A percentile compares a stretch with the other conserved stretches of the same genome.
phyloP scores from a whole-genome alignment of 2,113 vertebrate genomes.

The Tauraco erythrolophus region DNA sequence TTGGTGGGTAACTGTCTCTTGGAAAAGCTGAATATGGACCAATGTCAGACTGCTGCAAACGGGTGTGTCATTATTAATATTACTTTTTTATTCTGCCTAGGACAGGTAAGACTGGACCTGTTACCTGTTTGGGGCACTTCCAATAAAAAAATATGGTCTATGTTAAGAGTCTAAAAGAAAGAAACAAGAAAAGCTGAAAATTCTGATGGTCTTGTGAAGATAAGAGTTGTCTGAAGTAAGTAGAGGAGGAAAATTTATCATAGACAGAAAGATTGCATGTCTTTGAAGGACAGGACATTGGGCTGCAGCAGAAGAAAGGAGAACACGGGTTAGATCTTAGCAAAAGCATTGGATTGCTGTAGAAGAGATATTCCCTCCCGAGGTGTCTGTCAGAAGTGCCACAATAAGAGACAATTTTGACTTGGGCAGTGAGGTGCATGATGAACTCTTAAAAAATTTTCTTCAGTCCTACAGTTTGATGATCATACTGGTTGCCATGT shows the following conservation, averaged over 20 bases:
- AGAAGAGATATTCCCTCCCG: not conserved
- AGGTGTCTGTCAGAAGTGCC: not conserved
- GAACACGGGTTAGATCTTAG: not conserved
- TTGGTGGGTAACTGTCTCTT: not conserved
- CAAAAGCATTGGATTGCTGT: not conserved
- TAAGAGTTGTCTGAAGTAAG: not conserved
- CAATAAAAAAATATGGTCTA: not conserved
- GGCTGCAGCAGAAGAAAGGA: not conserved
- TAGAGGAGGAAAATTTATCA: not conserved
- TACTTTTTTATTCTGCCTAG: not conserved
- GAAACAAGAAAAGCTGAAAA: not conserved
- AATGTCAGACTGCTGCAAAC: not conserved
- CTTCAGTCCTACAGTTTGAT: not conserved
- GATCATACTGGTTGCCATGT: not conserved
- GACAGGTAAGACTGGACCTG: not conserved
- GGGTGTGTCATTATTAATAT: not conserved
- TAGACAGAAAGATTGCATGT: not conserved
- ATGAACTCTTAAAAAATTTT: not conserved
- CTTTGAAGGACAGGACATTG: not conserved
- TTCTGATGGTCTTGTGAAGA: not conserved
- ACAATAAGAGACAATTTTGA: not conserved
- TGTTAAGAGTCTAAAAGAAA: not conserved
- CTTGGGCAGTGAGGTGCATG: not conserved
- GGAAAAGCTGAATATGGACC: not conserved
- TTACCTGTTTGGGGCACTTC: not conserved